These are phyloP conservation scores for Ataeniobius toweri DNA, from an alignment of 2,797 vertebrate genomes.

Conservation along the genomic window DNA sequence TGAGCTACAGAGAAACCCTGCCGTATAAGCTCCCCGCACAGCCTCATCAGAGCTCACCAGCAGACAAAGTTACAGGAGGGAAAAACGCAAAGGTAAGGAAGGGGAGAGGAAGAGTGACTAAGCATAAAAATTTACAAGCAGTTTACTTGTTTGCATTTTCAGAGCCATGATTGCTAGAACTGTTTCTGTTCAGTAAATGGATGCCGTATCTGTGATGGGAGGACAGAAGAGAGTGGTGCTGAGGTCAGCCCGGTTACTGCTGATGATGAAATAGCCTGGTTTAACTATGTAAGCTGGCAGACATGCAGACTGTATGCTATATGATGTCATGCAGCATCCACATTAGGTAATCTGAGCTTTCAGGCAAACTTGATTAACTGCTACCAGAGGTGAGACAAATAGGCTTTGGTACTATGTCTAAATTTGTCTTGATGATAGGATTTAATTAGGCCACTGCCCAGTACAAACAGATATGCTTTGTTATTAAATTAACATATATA, in stretches of 20 bases:
- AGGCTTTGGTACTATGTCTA: not conserved
- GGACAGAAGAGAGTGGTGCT: constrained; percentile 1
- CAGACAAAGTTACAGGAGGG: constrained; percentile 13
- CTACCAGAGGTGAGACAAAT: not conserved
- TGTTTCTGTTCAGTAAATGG: constrained; percentile 34
- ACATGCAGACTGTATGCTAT: constrained; percentile 8
- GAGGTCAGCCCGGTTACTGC: constrained; percentile 36
- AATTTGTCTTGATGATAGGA: not conserved
- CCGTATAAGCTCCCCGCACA: constrained; percentile 44
- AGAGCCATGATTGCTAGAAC: constrained; percentile 16
- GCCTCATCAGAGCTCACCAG: constrained; percentile 36
- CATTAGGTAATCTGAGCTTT: not conserved
- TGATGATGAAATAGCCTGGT: constrained; percentile 29
- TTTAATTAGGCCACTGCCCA: not conserved
- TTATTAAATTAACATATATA: not conserved
- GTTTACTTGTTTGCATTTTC: constrained; percentile 28
- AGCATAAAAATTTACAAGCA: constrained; percentile 33
- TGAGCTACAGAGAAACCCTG: constrained; percentile 59
- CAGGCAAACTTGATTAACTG: not conserved
- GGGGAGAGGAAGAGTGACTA: constrained; percentile 52
- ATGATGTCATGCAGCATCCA: constrained; percentile 1
- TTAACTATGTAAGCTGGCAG: constrained; percentile 16
- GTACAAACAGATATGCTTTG: not conserved
- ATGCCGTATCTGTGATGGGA: constrained; percentile 11
- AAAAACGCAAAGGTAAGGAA: constrained; percentile 41